Percentiles rank a stretch among this genome's conserved stretches.
Conservation (phyloP, 2,888 invertebrate species). For the Brachyptera putata region DNA sequence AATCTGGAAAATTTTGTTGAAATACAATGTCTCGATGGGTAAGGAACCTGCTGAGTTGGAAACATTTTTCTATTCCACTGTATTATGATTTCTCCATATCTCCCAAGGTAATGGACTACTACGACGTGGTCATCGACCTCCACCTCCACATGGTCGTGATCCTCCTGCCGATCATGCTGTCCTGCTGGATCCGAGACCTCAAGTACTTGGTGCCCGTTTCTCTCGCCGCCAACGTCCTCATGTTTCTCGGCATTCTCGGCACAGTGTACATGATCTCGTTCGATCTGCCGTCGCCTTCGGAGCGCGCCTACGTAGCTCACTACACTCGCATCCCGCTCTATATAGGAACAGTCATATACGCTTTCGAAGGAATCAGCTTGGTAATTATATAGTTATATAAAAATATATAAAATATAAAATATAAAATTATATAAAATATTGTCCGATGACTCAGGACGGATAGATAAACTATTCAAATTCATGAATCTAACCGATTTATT, state of each 20-base stretch:
- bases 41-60: no score
- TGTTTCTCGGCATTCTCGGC: constrained; percentile 67
- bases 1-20: no score
- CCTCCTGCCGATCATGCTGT: constrained; percentile 65
- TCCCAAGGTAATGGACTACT: constrained; percentile 68
- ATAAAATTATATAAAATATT: no score
- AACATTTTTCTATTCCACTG: no score
- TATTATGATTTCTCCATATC: no score
- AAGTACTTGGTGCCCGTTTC: constrained; percentile 75
- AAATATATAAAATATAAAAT: no score
- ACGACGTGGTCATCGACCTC: constrained; percentile 57
- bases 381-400: constrained; percentile 51
- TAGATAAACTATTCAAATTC: no score
- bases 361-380: constrained; percentile 93
- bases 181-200: constrained; percentile 71
- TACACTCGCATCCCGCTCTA: constrained; percentile 69
- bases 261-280: constrained; percentile 72
- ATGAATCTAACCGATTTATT: no score
- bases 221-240: constrained; percentile 70
- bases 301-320: constrained; percentile 56
- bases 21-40: no score
- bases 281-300: constrained; percentile 61
- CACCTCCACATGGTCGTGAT: constrained; percentile 71
- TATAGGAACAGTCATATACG: constrained; percentile 93
- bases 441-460: no score